Evolutionary conservation across 2,888 invertebrate genomes (phyloP).

Genomic region (Meteorus cinctellus): DNA sequence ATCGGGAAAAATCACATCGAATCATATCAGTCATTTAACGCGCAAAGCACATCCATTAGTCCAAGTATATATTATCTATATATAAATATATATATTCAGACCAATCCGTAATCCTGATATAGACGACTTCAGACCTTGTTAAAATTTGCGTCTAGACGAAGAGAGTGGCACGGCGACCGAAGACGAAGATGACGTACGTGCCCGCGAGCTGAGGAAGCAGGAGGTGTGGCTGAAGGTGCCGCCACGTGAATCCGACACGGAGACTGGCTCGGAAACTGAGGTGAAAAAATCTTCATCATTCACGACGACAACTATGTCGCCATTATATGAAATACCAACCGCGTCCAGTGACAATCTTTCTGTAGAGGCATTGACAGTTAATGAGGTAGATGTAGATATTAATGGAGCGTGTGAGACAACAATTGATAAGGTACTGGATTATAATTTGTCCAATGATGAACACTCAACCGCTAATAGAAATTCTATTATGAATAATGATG

Average conservation of each 20-base stretch:
- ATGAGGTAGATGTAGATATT: constrained; percentile 49
- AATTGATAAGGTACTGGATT: constrained; percentile 35
- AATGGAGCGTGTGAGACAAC: constrained; percentile 38
- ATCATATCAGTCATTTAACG: constrained; percentile 13
- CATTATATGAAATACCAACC: constrained; percentile 29
- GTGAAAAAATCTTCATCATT: constrained; percentile 74
- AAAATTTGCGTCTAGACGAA: constrained; percentile 74
- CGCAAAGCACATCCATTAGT: constrained; percentile 31
- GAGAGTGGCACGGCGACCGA: constrained; percentile 83
- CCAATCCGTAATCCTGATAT: constrained; percentile 56
- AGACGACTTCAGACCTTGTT: constrained; percentile 58
- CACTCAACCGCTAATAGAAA: constrained; percentile 39
- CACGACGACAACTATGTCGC: constrained; percentile 27
- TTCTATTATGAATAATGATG: constrained; percentile 22
- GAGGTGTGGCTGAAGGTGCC: constrained; percentile 81
- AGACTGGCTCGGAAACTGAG: constrained; percentile 83
- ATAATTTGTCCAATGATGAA: constrained; percentile 30
- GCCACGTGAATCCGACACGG: constrained; percentile 77
- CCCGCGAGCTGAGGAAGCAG: constrained; percentile 80
- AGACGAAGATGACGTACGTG: constrained; percentile 81
- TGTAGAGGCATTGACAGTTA: constrained; percentile 40
- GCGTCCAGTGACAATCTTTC: constrained; percentile 42
- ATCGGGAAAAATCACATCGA: constrained; percentile 33
- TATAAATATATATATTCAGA: constrained; percentile 50
- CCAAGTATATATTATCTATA: constrained; percentile 42